Base-by-base conservation (phyloP, 2,888 invertebrate species). In the Operophtera brumata region DNA sequence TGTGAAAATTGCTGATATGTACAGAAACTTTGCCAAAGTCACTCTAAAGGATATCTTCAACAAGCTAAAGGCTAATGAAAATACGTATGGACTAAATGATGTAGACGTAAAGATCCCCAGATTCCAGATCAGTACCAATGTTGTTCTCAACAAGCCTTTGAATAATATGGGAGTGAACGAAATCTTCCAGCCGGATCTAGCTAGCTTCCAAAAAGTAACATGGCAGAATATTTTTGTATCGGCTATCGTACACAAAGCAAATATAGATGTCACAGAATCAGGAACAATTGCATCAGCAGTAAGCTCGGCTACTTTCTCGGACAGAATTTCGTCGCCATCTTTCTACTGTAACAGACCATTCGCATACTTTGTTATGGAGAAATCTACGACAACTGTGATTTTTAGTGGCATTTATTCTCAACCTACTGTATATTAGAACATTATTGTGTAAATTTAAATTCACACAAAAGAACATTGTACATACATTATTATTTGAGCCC, bases 221-320 rank as follows among this genome's bases (percentile, higher is more conserved):
- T 52, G 49, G 0, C 77, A 80, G 3, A 90, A 92, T 42, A 86
- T 93, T 36, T 92, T 85, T 61, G 89, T 95, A 6, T 92, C 93
- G 0, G 87, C 92, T 7, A 88, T 94, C 11, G 89, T 95, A 1
- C 95, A 95, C 72, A 94, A 93, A 66, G 94, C 95, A 5, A 92
- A 92, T 66, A 94, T 95, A 59, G 93, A 94, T 71, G 94, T 95
- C 0, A 93, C 93, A 25, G 95, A 95, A 77, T 91, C 94, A 54
- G 95, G 95, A 3, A 95, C 94, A 0, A 91, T 93, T 20, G 95
- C 95, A 0, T 90, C 93, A 0, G 94, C 93, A 0, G 90, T 91
- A 0, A 91, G 94, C 0, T 74, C 82, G 5, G 88, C 89, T 0
- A 78, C 75, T 46, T 85, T 92, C 61, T 73, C 85, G 0, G 91